Percentiles rank a stretch among this genome's conserved stretches.
Evolutionary conservation across 2,113 vertebrate species (phyloP).

Genomic region (Corythaeola cristata): DNA sequence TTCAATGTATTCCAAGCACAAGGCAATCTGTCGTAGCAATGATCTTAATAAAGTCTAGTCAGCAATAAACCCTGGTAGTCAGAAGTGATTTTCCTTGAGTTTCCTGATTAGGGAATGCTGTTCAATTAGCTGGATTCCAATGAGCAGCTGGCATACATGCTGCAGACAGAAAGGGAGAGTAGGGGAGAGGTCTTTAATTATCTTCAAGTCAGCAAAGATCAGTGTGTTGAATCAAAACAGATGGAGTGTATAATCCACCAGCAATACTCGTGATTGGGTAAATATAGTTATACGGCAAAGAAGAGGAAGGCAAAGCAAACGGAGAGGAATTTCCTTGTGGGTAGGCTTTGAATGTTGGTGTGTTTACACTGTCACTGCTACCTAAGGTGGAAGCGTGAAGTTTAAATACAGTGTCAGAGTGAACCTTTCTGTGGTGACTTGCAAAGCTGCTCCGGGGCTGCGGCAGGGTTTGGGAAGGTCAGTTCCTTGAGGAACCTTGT

Average conservation of each 20-base stretch:
- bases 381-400: background rate
- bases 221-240: background rate
- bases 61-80: background rate
- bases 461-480: background rate
- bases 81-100: conserved; percentile 3
- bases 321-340: background rate
- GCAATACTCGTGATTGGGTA: background rate
- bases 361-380: background rate
- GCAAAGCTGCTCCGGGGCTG: background rate
- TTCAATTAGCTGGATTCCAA: background rate
- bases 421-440: background rate
- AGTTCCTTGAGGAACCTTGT: background rate
- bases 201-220: background rate
- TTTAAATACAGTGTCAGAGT: background rate
- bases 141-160: background rate
- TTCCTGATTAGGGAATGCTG: background rate
- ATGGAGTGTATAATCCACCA: background rate
- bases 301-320: background rate
- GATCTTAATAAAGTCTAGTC: background rate
- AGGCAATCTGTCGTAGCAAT: background rate
- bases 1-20: background rate
- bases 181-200: background rate
- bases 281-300: background rate
- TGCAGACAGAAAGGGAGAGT: background rate
- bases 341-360: background rate